Evolutionary conservation across 2,888 invertebrate species (phyloP), one percentile per base, ranked within the genome.

Genomic region (Erebia ligea): DNA sequence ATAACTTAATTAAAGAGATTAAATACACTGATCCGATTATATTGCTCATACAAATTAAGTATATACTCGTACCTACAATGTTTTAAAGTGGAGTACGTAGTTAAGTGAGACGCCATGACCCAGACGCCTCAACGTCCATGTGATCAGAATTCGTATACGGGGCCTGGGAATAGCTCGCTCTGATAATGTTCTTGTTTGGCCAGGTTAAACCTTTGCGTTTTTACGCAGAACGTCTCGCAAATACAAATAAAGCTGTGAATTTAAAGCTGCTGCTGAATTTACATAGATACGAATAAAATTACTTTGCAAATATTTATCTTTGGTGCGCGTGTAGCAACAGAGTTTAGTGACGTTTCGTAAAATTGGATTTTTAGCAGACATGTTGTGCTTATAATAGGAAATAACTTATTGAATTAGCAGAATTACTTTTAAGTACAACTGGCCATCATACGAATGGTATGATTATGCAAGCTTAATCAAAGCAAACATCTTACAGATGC

Each of bases 61-160:
- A 65, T 73, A 73, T 72, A 62, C n/a, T n/a, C n/a, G n/a, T n/a
- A n/a, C n/a, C n/a, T n/a, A n/a, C 68, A 75, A 68, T 72, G 73
- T 68, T 73, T 76, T 75, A 71, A 76, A 75, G 72, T 75, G 70
- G 73, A 76, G 70, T 75, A 75, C 68, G 67, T 67, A 73, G 72
- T 63, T 77, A 73, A 79, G 75, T 75, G 72, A 77, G 79, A 80
- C 81, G 81, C 80, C 79, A 78, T 80, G 80, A 73, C 77, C 76
- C 76, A 80, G 78, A 77, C 80, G 82, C 81, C 80, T 76, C 75
- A 70, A 76, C 69, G 80, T 74, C 76, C 84, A 82, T 91, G 92
- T 91, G 91, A 91, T 86, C 87, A 87, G 92, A 92, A 92, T 92
- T 90, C 84, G 86, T 91, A 87, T 89, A 89, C 83, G 82, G 76